A percentile compares a stretch with the other conserved stretches of the same genome.
These are phyloP conservation scores for Macrosoma leucophasiata DNA, from an alignment of 2,888 invertebrate species.

Conservation along the genomic window DNA sequence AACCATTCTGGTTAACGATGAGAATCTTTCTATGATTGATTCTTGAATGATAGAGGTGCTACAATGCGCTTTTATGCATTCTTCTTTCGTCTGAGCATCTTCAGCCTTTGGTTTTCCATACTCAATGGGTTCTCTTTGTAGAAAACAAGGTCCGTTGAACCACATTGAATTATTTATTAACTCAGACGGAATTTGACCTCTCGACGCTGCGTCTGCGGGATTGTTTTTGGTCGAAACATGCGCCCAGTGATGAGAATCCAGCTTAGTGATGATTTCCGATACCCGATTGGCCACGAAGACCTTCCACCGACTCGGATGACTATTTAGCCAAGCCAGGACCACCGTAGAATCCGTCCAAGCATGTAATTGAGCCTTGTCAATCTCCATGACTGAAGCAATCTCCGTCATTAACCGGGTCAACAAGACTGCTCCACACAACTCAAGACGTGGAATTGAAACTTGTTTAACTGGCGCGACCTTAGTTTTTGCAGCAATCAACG, in stretches of 20 bases:
- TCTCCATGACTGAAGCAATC: conserved; percentile 8
- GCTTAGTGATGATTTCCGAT: conserved; percentile 26
- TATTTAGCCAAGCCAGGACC: conserved; percentile 21
- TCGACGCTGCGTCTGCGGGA: conserved; percentile 30
- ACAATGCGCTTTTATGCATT: too few relatives aligned
- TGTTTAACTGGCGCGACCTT: conserved; percentile 13
- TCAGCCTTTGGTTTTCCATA: neutral
- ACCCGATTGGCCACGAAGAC: conserved; percentile 24
- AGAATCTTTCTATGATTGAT: conserved; percentile 14
- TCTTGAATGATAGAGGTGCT: too few relatives aligned
- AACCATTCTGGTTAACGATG: conserved; percentile 10
- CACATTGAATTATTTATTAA: conserved; percentile 6
- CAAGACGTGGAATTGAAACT: conserved; percentile 18
- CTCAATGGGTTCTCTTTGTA: conserved; percentile 1
- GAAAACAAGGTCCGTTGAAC: conserved; percentile 17
- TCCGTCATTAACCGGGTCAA: conserved; percentile 15
- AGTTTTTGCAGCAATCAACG: conserved; percentile 11
- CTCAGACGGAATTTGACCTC: conserved; percentile 20
- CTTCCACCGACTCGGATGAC: conserved; percentile 18
- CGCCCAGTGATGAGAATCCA: conserved; percentile 25
- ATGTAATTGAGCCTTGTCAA: conserved; percentile 8
- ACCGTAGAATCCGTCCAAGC: conserved; percentile 23
- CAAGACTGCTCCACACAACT: conserved; percentile 23
- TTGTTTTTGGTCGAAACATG: conserved; percentile 23
- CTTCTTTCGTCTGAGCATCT: too few relatives aligned